phyloP scores from a whole-genome alignment of 2,888 invertebrate species.

The Troilus luridus region DNA sequence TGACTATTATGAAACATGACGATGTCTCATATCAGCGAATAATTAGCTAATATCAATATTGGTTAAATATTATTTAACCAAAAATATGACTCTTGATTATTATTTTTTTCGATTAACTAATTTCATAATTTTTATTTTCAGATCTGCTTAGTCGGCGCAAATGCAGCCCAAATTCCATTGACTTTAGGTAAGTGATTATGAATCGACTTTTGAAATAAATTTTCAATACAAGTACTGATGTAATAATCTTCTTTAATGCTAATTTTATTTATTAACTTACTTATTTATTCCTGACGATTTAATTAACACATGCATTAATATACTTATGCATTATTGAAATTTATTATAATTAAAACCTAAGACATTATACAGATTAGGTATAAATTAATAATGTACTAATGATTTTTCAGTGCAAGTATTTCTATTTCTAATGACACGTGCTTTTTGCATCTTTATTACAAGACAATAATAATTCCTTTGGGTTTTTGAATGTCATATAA shows the following conservation, averaged over 20 bases:
- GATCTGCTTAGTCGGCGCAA: not conserved
- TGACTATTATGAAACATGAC: too few species aligned
- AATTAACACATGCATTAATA: not conserved
- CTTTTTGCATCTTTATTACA: too few species aligned
- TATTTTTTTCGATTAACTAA: not conserved
- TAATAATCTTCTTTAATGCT: not conserved
- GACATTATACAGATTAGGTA: not conserved
- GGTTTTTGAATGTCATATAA: too few species aligned
- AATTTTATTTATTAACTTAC: too few species aligned
- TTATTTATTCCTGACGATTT: too few species aligned
- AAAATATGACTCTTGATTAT: too few species aligned
- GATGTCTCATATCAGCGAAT: too few species aligned
- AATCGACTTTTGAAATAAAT: not conserved
- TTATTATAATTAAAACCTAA: not conserved
- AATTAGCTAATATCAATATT: too few species aligned
- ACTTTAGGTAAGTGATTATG: constrained; percentile 4
- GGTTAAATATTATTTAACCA: too few species aligned
- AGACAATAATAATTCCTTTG: too few species aligned
- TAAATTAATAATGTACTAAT: not conserved
- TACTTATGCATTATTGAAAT: not conserved
- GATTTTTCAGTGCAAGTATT: too few species aligned
- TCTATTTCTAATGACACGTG: too few species aligned
- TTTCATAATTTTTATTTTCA: not conserved
- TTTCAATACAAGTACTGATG: not conserved
- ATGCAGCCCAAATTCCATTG: constrained; percentile 19